Evolutionary conservation across 2,888 invertebrate species (phyloP), one percentile per base, ranked within the genome.

Genomic region (Notocelia uddmanniana): DNA sequence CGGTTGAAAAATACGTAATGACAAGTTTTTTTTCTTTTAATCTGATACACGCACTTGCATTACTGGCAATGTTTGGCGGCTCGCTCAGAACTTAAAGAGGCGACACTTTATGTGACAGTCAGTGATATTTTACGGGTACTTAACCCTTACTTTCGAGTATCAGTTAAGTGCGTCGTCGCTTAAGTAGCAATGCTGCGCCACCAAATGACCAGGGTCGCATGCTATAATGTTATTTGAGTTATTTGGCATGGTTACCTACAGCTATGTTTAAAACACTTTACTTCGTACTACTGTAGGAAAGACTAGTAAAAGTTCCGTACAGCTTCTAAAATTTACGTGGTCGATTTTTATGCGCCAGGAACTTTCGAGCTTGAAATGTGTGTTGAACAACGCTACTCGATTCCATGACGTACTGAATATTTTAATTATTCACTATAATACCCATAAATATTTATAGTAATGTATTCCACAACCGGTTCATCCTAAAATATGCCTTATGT

Each of bases 401-500:
- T 21, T 13, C 52, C 31, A 63, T 63, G 62, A 63, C 31, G n/a
- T 9, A 41, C 10, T 9, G 41, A 45, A 26, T 26, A 52, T 66
- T 55, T 55, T 41, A 66, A 55, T 66, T 23, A 55, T 26, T 66
- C 37, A 55, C 41, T 26, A 41, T 41, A 37, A 54, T 54, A n/a
- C 26, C 18, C 66, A 55, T 66, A 55, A 66, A 54, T 41, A 0
- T 23, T 41, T 19, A 52, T 23, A 8, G 15, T 64, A 64, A 64
- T 41, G 10, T 54, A 57, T 67, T 41, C 41, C 15, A 67, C 64
- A 18, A 57, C 57, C 57, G 45, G 45, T 67, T 57, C 15, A 31
- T 19, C 45, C 26, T 55, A 67, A 67, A 67, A 21, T 57, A 66
- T 45, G 19, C 55, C 55, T 26, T 41, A 41, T 41, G 55, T 41